These are phyloP conservation scores for Pseudopleuronectes americanus DNA, from an alignment of 2,797 vertebrate species.

Conservation along the genomic window DNA sequence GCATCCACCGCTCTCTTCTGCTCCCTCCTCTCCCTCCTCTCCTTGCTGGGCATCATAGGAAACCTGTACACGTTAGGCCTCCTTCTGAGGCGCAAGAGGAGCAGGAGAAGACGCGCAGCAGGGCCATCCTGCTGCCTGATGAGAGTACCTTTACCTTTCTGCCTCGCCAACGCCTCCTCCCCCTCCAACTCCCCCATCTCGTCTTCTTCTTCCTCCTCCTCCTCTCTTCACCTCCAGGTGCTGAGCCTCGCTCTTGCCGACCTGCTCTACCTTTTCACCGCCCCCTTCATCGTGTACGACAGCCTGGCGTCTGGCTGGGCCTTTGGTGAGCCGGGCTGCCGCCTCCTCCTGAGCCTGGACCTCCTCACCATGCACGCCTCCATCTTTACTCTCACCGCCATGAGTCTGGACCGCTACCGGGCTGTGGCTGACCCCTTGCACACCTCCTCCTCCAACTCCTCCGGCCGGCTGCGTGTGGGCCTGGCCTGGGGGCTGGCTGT, in stretches of 20 bases:
- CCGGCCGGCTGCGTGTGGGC: conserved; percentile 80
- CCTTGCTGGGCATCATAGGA: conserved; percentile 85
- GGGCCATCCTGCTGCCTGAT: conserved; percentile 70
- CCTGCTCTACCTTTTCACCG: conserved; percentile 89
- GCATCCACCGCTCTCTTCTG: conserved; percentile 85
- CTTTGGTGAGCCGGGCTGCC: conserved; percentile 88
- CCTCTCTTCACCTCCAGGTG: conserved; percentile 88
- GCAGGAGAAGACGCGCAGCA: conserved; percentile 66
- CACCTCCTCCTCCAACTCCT: conserved; percentile 82
- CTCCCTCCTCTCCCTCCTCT: conserved; percentile 85
- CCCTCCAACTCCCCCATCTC: conserved; percentile 77
- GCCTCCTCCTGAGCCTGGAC: conserved; percentile 88
- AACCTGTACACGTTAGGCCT: conserved; percentile 88
- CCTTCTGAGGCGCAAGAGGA: conserved; percentile 80
- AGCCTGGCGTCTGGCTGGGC: conserved; percentile 87
- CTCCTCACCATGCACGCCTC: conserved; percentile 91
- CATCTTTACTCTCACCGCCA: conserved; percentile 89
- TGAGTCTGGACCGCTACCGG: conserved; percentile 88
- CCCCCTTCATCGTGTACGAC: conserved; percentile 90
- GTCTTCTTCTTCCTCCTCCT: conserved; percentile 78
- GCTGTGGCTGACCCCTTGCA: conserved; percentile 86
- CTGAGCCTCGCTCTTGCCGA: conserved; percentile 89
- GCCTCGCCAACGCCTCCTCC: conserved; percentile 72
- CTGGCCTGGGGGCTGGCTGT: conserved; percentile 88
- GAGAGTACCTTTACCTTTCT: conserved; percentile 68